phyloP scores from a whole-genome alignment of 1,140 invertebrate species.

The Drosophila sturtevanti region DNA sequence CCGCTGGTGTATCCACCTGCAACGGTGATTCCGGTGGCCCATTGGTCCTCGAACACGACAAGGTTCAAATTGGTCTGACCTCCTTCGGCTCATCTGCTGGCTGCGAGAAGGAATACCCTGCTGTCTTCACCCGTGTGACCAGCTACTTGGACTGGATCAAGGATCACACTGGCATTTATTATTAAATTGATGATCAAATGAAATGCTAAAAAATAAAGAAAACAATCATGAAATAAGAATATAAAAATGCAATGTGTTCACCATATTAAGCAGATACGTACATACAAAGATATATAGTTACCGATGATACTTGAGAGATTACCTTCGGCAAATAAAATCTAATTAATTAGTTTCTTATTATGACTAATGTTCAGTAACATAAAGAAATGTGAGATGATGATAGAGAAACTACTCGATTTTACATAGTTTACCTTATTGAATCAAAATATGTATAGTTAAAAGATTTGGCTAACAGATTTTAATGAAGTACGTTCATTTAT shows the following conservation, averaged over 20 bases:
- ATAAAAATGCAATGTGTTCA: not conserved
- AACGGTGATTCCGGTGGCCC: slow-evolving; percentile 84
- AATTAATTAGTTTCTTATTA: too few relatives aligned
- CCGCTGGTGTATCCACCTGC: slow-evolving; percentile 66
- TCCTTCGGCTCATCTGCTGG: slow-evolving; percentile 84
- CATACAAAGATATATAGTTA: not conserved
- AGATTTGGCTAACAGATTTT: not conserved
- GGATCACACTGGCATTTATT: slow-evolving; percentile 60
- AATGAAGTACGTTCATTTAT: not conserved
- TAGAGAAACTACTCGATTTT: too few relatives aligned
- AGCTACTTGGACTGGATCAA: slow-evolving; percentile 84
- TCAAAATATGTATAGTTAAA: too few relatives aligned
- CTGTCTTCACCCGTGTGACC: slow-evolving; percentile 84
- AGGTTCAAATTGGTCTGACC: slow-evolving; percentile 83
- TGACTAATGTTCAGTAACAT: too few relatives aligned
- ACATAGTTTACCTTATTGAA: too few relatives aligned
- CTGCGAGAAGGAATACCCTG: slow-evolving; percentile 83
- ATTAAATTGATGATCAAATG: slow-evolving; percentile 24
- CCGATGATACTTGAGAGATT: too few relatives aligned
- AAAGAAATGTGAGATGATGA: too few relatives aligned
- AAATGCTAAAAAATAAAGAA: not conserved
- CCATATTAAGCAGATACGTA: not conserved
- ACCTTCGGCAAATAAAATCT: too few relatives aligned
- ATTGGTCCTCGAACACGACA: slow-evolving; percentile 62
- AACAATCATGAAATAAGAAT: not conserved